phyloP scores from a whole-genome alignment of 2,888 invertebrate genomes.

The Mesoligia furuncula region DNA sequence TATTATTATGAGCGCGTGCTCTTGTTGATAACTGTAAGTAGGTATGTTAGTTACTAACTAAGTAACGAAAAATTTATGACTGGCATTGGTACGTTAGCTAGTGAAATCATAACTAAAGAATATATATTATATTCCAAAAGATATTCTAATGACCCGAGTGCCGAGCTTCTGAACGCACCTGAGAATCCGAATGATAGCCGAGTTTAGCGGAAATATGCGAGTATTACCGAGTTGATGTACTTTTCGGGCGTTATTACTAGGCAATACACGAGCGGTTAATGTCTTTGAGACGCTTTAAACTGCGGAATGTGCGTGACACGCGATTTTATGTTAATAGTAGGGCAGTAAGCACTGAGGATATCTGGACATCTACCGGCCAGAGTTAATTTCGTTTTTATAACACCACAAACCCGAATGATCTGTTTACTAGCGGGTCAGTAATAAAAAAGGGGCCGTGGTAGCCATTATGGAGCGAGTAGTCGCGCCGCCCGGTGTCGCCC shows the following conservation, averaged over 20 bases:
- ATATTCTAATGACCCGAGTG: conserved; percentile 26
- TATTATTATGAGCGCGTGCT: conserved; percentile 42
- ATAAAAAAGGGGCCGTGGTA: conserved; percentile 89
- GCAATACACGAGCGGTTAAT: conserved; percentile 73
- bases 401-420: conserved; percentile 91
- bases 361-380: conserved; percentile 87
- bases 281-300: conserved; percentile 77
- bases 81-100: conserved; percentile 1
- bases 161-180: conserved; percentile 38
- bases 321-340: conserved; percentile 84
- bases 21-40: conserved; percentile 19
- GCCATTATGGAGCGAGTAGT: conserved; percentile 87
- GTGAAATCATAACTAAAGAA: conserved; percentile 18
- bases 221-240: conserved; percentile 58
- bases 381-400: conserved; percentile 91
- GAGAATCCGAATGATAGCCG: conserved; percentile 56
- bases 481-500: conserved; percentile 85
- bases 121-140: conserved; percentile 43
- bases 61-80: conserved; percentile 8
- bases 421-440: conserved; percentile 91
- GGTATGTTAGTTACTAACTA: conserved; percentile 22
- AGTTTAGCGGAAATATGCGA: conserved; percentile 54
- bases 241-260: conserved; percentile 67
- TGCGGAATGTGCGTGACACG: conserved; percentile 80
- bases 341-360: conserved; percentile 80